Conservation (phyloP, 2,888 invertebrate genomes). For the Aspidapion aeneum region DNA sequence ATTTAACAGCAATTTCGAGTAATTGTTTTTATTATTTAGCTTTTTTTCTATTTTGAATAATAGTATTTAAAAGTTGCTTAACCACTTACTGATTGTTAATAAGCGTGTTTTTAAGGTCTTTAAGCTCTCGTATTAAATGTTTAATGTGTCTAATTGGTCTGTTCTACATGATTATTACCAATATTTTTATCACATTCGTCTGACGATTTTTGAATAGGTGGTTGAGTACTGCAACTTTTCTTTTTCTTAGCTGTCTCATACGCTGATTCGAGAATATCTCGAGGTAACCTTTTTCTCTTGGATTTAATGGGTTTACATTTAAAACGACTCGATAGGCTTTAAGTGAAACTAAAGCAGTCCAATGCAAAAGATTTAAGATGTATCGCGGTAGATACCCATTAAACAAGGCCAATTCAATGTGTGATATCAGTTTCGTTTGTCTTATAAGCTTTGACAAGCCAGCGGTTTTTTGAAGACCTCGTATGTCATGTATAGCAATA, state of each 20-base stretch:
- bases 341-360: slow-evolving; percentile 76
- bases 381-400: slow-evolving; percentile 76
- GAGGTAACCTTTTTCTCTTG: slow-evolving; percentile 74
- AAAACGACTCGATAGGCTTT: slow-evolving; percentile 78
- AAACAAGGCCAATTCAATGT: slow-evolving; percentile 78
- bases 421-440: slow-evolving; percentile 83
- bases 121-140: slow-evolving; percentile 57
- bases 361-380: slow-evolving; percentile 68
- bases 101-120: slow-evolving; percentile 49
- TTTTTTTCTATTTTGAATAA: slow-evolving; percentile 31
- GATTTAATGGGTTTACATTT: slow-evolving; percentile 80
- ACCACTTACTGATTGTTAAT: slow-evolving; percentile 36
- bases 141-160: slow-evolving; percentile 57
- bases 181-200: slow-evolving; percentile 61
- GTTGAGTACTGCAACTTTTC: slow-evolving; percentile 64
- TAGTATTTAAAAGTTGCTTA: slow-evolving; percentile 40
- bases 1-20: too few species aligned
- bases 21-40: background rate
- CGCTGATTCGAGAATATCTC: slow-evolving; percentile 75
- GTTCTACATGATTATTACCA: slow-evolving; percentile 58
- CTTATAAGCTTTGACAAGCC: slow-evolving; percentile 79
- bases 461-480: slow-evolving; percentile 80
- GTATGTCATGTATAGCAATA: slow-evolving; percentile 85
- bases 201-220: slow-evolving; percentile 65
- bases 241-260: slow-evolving; percentile 77